Evolutionary conservation across 2,797 vertebrate species (phyloP).

Genomic region (Staurois parvus): DNA sequence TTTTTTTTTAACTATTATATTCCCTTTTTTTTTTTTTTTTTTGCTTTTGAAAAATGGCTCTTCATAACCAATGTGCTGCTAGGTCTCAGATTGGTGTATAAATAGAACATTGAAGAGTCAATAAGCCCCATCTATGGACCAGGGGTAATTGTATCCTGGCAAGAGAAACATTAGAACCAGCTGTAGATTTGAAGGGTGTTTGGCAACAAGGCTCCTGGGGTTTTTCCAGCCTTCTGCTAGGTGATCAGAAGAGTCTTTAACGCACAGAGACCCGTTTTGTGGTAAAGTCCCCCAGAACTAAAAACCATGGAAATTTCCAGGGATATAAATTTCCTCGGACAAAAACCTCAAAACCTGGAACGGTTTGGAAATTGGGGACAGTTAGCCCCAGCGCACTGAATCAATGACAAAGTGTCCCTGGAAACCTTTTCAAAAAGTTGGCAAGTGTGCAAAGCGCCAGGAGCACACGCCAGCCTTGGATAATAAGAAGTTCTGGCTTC

Average conservation of each 20-base stretch:
- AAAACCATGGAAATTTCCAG: neutral
- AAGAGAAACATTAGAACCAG: neutral
- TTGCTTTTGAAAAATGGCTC: too few species aligned
- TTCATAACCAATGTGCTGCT: too few species aligned
- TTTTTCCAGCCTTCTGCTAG: neutral
- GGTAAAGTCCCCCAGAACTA: too few species aligned
- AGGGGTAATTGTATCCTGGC: neutral
- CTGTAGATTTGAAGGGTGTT: neutral
- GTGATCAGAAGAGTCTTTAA: neutral
- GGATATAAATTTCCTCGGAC: neutral
- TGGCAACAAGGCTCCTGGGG: neutral
- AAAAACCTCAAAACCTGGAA: neutral
- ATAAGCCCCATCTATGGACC: too few species aligned
- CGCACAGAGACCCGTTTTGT: neutral
- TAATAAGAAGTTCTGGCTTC: neutral
- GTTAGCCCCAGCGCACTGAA: neutral
- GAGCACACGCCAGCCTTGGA: neutral
- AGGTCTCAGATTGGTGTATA: neutral
- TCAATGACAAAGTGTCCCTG: neutral
- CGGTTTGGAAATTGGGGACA: neutral
- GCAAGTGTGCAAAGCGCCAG: neutral
- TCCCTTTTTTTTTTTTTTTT: too few species aligned
- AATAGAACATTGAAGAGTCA: neutral
- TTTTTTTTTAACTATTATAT: too few species aligned
- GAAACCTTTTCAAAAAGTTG: neutral